These are phyloP conservation scores for Drosophila sp. DNA, from an alignment of 1,140 invertebrate genomes.

Conservation along the genomic window DNA sequence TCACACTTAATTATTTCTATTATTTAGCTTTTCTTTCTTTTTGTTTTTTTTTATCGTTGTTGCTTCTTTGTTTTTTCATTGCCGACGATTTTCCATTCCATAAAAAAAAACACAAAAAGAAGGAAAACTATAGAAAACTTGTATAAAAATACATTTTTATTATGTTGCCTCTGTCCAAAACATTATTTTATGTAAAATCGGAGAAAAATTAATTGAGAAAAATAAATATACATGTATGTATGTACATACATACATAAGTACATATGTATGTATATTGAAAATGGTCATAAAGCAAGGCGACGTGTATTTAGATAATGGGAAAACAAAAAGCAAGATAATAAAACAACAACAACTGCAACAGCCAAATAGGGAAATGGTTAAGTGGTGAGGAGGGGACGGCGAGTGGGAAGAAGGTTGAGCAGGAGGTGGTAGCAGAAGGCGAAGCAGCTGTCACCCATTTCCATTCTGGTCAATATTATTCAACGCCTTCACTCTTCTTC, in stretches of 20 bases:
- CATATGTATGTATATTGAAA: constrained; percentile 28
- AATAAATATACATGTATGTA: constrained; percentile 41
- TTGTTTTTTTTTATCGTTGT: constrained; percentile 19
- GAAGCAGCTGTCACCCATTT: constrained; percentile 52
- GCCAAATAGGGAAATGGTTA: constrained; percentile 10
- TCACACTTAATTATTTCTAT: constrained; percentile 67
- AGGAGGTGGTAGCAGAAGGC: constrained; percentile 15
- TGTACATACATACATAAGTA: background rate
- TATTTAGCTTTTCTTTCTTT: constrained; percentile 45
- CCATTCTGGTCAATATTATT: constrained; percentile 72
- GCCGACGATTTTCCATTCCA: constrained; percentile 18
- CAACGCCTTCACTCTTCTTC: constrained; percentile 46
- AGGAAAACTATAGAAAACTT: background rate
- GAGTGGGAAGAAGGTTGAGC: constrained; percentile 25
- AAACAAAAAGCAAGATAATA: constrained; percentile 57
- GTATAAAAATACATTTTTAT: constrained; percentile 69
- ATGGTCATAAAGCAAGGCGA: constrained; percentile 59
- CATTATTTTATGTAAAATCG: constrained; percentile 27
- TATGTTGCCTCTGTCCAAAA: constrained; percentile 43
- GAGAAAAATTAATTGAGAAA: constrained; percentile 36
- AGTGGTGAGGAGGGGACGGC: background rate
- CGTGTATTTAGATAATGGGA: constrained; percentile 74
- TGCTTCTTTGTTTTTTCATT: constrained; percentile 12
- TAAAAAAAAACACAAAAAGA: constrained; percentile 28
- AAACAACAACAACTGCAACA: constrained; percentile 21